Base-by-base conservation (phyloP, 2,797 vertebrate genomes). In the Malurus splendens region DNA sequence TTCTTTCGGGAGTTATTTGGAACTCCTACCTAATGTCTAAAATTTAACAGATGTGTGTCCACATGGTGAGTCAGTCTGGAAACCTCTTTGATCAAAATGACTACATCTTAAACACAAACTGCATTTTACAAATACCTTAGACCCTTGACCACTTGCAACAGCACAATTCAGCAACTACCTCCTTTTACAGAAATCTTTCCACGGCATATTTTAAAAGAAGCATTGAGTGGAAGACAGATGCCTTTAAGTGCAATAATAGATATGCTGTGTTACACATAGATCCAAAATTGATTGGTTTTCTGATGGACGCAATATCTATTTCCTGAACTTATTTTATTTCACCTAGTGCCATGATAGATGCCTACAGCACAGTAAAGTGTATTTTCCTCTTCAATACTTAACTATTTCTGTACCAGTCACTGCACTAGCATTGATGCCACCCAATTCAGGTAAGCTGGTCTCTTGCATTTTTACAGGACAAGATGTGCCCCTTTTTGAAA, bases 11-110 rank as follows among this genome's bases (percentile, higher is more conserved):
- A 90, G 67, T 86, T 77, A 64, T 66, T 88, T 87, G 67, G 71
- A 90, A 47, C 42, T 38, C 27, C 65, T 86, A 5, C 80, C 79
- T 51, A 54, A 82, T 27, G 28, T 76, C 84, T 91, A 87, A 91
- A 55, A 85, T 92, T 90, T 92, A 83, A 92, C 90, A 92, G 92
- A 87, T 90, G 86, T n/a, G 38, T 10, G 17, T 85, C 60, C 54
- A 7, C 59, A 45, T 41, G 61, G 65, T 48, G 56, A 95, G 82
- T 64, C 82, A 77, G 62, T 47, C 42, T 8, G 5, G 42, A 78
- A 92, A 36, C 56, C 68, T 62, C 67, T 90, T 86, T 88, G 86
- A 90, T 87, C 90, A 88, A 84, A 82, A 77, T 12, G 6, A 64
- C 18, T 8, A 55, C n/a, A 59, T 42, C 52, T 87, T 83, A 94